phyloP scores from a whole-genome alignment of 2,113 vertebrate species.

The Vireo altiloquus region DNA sequence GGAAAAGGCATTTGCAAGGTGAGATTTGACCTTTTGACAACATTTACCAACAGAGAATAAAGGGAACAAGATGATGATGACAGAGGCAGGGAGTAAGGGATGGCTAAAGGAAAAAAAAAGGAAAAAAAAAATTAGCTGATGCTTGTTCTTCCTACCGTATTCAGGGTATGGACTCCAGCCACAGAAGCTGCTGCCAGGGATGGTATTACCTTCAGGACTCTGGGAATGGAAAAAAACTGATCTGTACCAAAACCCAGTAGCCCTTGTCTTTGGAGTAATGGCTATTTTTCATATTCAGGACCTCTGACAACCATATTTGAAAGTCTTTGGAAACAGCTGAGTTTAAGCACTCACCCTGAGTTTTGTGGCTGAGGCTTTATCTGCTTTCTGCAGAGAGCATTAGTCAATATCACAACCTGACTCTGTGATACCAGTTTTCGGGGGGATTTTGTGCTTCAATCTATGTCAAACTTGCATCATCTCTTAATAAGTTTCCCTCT shows the following conservation, averaged over 20 bases:
- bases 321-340: neutral
- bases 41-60: neutral
- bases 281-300: neutral
- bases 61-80: neutral
- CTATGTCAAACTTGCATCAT: neutral
- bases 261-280: neutral
- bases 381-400: neutral
- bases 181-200: neutral
- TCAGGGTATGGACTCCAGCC: neutral
- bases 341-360: neutral
- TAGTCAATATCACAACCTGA: neutral
- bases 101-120: neutral
- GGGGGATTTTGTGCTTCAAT: neutral
- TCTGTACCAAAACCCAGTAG: neutral
- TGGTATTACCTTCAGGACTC: accelerated
- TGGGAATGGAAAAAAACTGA: neutral
- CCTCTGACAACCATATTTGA: neutral
- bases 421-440: neutral
- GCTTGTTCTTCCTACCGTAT: accelerated
- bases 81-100: neutral
- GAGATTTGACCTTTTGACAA: neutral
- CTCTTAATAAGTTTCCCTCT: neutral
- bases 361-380: neutral
- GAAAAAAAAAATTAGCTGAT: neutral
- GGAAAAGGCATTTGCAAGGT: neutral